phyloP scores from a whole-genome alignment of 2,113 vertebrate genomes.

The Elachura formosa region DNA sequence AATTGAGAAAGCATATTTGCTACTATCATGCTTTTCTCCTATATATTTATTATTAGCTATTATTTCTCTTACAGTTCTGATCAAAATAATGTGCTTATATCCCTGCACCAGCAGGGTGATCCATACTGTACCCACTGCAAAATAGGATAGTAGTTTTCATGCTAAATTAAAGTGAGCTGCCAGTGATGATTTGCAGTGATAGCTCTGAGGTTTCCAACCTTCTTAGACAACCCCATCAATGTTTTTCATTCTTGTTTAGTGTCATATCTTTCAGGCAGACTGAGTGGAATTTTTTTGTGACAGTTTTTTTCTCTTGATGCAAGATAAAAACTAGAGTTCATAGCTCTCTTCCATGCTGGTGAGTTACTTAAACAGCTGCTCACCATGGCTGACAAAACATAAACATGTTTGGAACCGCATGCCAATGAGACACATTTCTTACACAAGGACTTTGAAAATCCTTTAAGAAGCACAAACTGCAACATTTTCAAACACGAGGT shows the following conservation, averaged over 20 bases:
- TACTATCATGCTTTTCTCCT: not conserved
- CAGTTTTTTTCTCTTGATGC: not conserved
- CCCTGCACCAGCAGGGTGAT: not conserved
- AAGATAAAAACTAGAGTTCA: not conserved
- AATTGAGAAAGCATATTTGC: not conserved
- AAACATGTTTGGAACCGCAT: not conserved
- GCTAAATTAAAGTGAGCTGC: not conserved
- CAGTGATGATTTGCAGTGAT: not conserved
- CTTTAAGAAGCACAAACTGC: not conserved
- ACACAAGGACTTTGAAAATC: not conserved
- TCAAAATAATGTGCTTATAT: not conserved
- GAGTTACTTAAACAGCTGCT: not conserved
- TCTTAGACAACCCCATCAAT: not conserved
- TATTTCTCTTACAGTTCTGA: not conserved
- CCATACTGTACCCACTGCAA: not conserved
- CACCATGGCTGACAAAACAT: not conserved
- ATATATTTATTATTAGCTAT: not conserved
- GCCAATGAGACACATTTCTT: not conserved
- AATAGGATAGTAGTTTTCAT: accelerated
- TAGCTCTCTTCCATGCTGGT: not conserved
- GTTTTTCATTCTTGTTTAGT: not conserved
- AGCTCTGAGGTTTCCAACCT: not conserved
- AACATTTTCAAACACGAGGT: not conserved
- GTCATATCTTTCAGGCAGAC: not conserved
- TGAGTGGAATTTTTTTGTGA: not conserved